Evolutionary conservation across 2,113 vertebrate species (phyloP), one percentile per base, ranked within the genome.

Genomic region (Halichoeres trimaculatus): DNA sequence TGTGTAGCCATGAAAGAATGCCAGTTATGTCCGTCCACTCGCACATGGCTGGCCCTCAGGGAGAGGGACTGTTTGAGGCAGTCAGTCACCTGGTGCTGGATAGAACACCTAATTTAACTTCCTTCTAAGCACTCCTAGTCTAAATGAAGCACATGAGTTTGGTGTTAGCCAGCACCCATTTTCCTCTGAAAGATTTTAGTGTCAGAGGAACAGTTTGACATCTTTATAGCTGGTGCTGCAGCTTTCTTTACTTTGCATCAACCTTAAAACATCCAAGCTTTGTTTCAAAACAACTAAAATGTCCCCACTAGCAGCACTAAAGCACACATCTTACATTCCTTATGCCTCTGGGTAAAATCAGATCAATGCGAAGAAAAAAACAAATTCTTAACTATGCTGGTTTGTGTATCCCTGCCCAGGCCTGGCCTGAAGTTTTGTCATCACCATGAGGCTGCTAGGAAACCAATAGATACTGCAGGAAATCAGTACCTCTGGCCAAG

Each of bases 1-100:
- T 72, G 65, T 60, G 69, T 73, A 75, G 79, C 82, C 67, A 75
- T 52, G 63, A 84, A 90, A 85, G 91, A 92, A 93, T 91, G 86
- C 59, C 74, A 87, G 72, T 62, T 79, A 87, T 87, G 81, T 84
- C 62, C 23, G 41, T 75, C 77, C 57, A 54, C 70, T 73, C 41
- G 41, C 43, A 81, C 61, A 71, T 70, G 74, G 74, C 53, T 20
- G 69, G 54, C 43, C 56, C 51, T 19, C 68, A 66, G 74, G 65
- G 53, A 55, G 7, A 52, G 57, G 59, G 62, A 45, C 45, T 64
- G n/a, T n/a, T 35, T 10, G 36, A 52, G 62, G 71, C 74, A 51
- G 50, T 65, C 38, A 64, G 57, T 83, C 78, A 77, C 59, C 73
- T 81, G 61, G 40, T 76, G 35, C 70, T 16, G 63, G 62, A 41